Base-by-base conservation (phyloP, 2,888 invertebrate species). In the Coelinius sp. region DNA sequence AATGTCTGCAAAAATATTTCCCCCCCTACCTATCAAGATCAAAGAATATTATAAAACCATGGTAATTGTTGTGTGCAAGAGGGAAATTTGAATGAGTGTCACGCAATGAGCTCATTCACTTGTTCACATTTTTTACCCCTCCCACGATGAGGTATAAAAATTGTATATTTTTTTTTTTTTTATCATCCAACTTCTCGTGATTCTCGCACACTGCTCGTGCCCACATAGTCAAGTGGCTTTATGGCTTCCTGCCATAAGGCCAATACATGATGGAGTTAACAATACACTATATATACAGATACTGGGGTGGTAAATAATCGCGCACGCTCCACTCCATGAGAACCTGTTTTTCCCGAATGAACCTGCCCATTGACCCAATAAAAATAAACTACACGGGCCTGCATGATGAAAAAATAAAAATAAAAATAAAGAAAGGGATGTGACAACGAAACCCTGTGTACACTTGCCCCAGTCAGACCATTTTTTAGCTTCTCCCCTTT, bases 331-430 rank as follows among this genome's bases (percentile, higher is more conserved):
- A 46, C 25, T 46, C 62, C 44, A 44, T 65, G 73, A 70, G 77
- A 78, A 83, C 82, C 82, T 82, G 83, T 79, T 80, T 76, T 76
- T 67, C 69, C 65, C 63, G 75, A 73, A 68, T 52, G 75, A 78
- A 82, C 82, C 82, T 82, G 80, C 68, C 68, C 52, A 38, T 35
- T 65, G 56, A 46, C 71, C 75, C 75, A 75, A 79, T 80, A 79
- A 79, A 79, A 80, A 78, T 79, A 77, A 81, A 78, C 77, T 73
- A 70, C 63, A 64, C 62, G 66, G 70, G 59, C 59, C 38, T 44
- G 74, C 76, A 70, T 68, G 74, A 56, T 70, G 73, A 77, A 74
- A 73, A 71, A 73, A 66, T 53, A 68, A 75, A 68, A 68, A 74
- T 25, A 53, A 46, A 59, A 64, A n/a, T n/a, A n/a, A n/a, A n/a